Evolutionary conservation across 2,797 vertebrate species (phyloP), one percentile per base, ranked within the genome.

Genomic region (Melanotaenia maccullochi): DNA sequence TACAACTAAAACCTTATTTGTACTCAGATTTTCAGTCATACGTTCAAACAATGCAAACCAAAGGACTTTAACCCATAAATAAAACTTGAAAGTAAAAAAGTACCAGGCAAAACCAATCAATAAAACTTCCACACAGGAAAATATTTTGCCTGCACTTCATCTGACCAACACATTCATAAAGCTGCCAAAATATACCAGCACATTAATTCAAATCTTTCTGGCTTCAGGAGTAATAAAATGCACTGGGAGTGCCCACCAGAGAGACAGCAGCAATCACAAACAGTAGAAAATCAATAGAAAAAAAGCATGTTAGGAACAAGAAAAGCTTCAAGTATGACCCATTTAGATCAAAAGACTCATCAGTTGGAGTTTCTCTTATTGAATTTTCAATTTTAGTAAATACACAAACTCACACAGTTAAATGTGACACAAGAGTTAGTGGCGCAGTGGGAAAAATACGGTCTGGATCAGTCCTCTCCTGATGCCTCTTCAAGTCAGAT

Each of bases 121-220:
- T 82, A 69, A 86, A 89, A 76, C 66, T 83, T 75, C 80, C 71
- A 47, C 42, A 2, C 6, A 59, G 79, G 82, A 82, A 87, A 75
- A 76, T 20, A 51, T 76, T 47, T 77, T 18, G 56, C 70, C 80
- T 57, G 60, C 67, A 75, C 75, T 68, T 56, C 51, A 60, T 6
- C 25, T 12, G 5, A 72, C 4, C 30, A 66, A 52, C 76, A 42
- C 22, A 62, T 51, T 47, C 30, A 59, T 62, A 6, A 76, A 80
- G 75, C 76, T 79, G 80, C 71, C 68, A 69, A 66, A 74, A 68
- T 58, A 28, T 33, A n/a, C 51, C 55, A 16, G 38, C 4, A 30
- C 20, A 57, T 0, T 1, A 30, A 25, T 38, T n/a, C 9, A n/a
- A 30, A 32, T 28, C 14, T 16, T 58, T 30, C 0, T 24, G 38